Evolutionary conservation across 2,888 invertebrate genomes (phyloP), one percentile per base, ranked within the genome.

Genomic region (Leptothorax acervorum): DNA sequence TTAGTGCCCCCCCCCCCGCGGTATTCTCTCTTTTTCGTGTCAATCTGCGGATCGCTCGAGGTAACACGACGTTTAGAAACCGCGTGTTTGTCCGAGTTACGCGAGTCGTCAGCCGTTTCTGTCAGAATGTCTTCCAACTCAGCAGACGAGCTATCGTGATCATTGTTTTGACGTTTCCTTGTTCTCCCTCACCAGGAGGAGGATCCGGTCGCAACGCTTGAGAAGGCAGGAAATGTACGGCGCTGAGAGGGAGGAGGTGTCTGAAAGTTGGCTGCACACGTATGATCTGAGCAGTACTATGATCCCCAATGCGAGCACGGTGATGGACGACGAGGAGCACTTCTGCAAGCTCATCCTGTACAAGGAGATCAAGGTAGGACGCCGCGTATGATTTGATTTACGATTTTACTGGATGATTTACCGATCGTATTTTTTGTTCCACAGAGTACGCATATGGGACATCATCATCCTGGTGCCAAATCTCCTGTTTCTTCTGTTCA

Each of bases 391-490:
- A 28, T 23, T 18, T 3, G n/a, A 35, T 23, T 23, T 23, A 23
- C 23, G 23, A 23, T 23, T 55, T 1, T 23, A 15, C 9, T 0
- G 15, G 5, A 39, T n/a, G 23, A 71, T 76, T 12, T 9, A 68
- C 2, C 1, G 6, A 48, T 23, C 11, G 28, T 1, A 2, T 15
- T 23, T 51, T 23, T 45, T 63, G 12, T 74, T 84, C 92, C 92
- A 70, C 96, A 98, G 98, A 94, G 96, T 98, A 84, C 96, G 97
- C 92, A 96, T 97, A 94, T 98, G 98, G 98, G 98, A 98, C 95
- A 95, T 97, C 90, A 96, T 97, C 89, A 97, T 98, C 94, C 95
- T 98, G 91, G 95, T 97, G 93, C 98, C 98, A 65, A 98, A 98
- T 94, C 95, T 97, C 60, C 92, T 97, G 88, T 98, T 98, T 94